These are phyloP conservation scores for Enteromius trimaculatus DNA, from an alignment of 2,797 vertebrate species.

Conservation along the genomic window DNA sequence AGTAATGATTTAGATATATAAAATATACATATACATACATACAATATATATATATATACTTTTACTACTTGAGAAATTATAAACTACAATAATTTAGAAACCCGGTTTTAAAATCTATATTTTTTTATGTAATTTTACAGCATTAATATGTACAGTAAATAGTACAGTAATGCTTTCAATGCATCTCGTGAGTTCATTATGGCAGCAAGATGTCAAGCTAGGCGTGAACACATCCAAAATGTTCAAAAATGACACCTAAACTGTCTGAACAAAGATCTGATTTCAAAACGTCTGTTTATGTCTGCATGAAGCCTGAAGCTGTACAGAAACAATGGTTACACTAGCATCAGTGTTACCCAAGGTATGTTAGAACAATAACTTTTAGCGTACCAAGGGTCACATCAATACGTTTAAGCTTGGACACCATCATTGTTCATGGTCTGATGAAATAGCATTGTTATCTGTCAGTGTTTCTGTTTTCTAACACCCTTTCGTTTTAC, in stretches of 20 bases:
- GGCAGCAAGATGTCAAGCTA: not conserved
- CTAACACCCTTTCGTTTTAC: conserved; percentile 69
- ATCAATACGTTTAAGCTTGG: conserved; percentile 35
- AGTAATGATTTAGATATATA: not conserved
- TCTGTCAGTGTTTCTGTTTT: conserved; percentile 53
- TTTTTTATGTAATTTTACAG: not conserved
- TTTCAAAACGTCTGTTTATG: not conserved
- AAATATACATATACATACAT: not conserved
- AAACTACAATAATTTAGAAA: no score
- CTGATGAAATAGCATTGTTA: conserved; percentile 54
- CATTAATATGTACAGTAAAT: not conserved
- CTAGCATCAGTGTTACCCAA: not conserved
- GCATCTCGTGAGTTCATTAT: not conserved
- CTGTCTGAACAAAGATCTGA: not conserved
- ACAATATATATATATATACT: not conserved
- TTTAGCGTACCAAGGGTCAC: conserved; percentile 1
- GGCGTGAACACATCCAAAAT: not conserved
- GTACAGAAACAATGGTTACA: not conserved
- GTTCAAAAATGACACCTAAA: not conserved
- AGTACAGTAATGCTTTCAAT: not conserved
- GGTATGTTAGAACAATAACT: not conserved
- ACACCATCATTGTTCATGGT: conserved; percentile 36
- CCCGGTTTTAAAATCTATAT: not conserved
- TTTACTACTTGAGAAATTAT: not conserved
- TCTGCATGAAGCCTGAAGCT: not conserved